Conservation (phyloP, 2,888 invertebrate genomes). For the Temnothorax unifasciatus region DNA sequence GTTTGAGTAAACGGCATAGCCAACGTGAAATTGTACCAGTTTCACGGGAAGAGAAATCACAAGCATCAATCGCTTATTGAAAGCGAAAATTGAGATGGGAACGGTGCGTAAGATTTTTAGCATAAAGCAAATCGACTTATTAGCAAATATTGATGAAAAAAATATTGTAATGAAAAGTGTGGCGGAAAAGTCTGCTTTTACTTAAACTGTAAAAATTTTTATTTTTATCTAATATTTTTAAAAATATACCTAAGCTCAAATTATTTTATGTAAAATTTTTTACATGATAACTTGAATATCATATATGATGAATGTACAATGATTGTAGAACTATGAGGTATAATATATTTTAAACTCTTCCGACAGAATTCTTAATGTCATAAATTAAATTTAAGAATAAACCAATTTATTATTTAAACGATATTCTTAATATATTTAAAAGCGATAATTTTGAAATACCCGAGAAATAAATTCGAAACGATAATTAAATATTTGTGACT, state of each 20-base stretch:
- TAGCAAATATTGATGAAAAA: background rate
- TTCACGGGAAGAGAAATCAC: background rate
- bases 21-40: background rate
- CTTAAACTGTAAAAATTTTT: background rate
- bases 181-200: background rate
- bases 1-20: background rate
- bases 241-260: background rate
- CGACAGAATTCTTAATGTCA: background rate
- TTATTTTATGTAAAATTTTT: background rate
- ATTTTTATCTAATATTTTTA: background rate
- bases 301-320: background rate
- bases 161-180: background rate
- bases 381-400: slow-evolving; percentile 17
- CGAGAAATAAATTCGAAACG: slow-evolving; percentile 18
- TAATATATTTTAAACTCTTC: background rate
- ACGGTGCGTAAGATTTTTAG: background rate
- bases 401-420: background rate
- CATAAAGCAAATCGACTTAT: background rate
- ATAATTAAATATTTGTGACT: slow-evolving; percentile 51
- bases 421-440: background rate
- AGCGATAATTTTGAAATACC: background rate
- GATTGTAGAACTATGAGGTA: background rate
- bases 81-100: background rate
- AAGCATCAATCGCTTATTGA: background rate
- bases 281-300: background rate